Evolutionary conservation across 2,888 invertebrate genomes (phyloP).

Genomic region (Xylocampa areola): DNA sequence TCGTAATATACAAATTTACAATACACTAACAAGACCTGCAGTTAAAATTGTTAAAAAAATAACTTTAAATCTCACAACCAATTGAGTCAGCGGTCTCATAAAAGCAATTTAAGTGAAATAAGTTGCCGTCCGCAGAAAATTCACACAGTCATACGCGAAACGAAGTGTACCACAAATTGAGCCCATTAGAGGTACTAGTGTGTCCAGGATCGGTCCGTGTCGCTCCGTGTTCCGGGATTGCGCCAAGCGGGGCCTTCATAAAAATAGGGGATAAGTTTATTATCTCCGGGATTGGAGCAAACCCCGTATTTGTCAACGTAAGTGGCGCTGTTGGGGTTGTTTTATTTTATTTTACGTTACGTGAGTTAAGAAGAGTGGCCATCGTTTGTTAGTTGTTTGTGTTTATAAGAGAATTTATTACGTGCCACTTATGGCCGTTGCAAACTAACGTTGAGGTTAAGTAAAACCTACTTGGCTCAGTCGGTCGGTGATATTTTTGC

Average conservation of each 20-base stretch:
- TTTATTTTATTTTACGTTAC: slow-evolving; percentile 48
- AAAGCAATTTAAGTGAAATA: neutral
- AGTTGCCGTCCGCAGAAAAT: slow-evolving; percentile 16
- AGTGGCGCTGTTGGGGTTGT: slow-evolving; percentile 49
- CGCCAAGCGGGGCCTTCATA: slow-evolving; percentile 44
- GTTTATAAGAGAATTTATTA: too few species aligned
- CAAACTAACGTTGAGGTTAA: too few species aligned
- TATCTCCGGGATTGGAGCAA: slow-evolving; percentile 52
- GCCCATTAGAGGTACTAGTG: slow-evolving; percentile 37
- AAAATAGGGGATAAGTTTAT: slow-evolving; percentile 51
- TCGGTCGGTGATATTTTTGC: too few species aligned
- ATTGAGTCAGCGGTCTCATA: neutral
- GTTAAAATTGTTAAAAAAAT: too few species aligned
- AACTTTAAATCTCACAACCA: neutral
- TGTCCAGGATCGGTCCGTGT: slow-evolving; percentile 39
- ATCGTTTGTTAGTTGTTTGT: too few species aligned
- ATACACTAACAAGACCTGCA: too few species aligned
- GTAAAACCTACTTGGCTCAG: too few species aligned
- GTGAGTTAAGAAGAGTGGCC: slow-evolving; percentile 38
- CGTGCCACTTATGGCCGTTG: too few species aligned
- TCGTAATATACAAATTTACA: too few species aligned
- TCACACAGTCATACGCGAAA: slow-evolving; percentile 38
- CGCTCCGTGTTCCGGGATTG: slow-evolving; percentile 37
- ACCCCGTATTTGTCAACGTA: slow-evolving; percentile 51
- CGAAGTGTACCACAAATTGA: slow-evolving; percentile 50